Conservation (phyloP, 37 sponge, comb jelly and placozoan species). For the Oopsacas minuta region DNA sequence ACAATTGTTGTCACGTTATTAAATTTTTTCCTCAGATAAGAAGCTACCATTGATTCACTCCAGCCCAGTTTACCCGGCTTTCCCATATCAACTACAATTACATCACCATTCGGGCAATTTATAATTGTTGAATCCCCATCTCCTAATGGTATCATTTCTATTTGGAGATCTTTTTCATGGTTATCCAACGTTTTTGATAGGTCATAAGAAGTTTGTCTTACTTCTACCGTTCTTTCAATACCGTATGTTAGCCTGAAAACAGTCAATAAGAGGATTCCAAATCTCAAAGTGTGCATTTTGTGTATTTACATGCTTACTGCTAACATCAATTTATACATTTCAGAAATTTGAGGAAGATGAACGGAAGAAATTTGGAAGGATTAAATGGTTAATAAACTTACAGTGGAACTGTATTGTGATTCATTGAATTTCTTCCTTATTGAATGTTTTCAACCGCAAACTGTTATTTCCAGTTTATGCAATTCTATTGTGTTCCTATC, state of each 20-base stretch:
- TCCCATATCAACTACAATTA: slow-evolving; percentile 13
- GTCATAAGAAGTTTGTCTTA: not conserved
- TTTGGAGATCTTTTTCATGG: not conserved
- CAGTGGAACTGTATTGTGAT: not conserved
- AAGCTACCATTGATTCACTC: not conserved
- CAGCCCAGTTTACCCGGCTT: not conserved
- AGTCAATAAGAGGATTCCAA: not conserved
- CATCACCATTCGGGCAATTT: not conserved
- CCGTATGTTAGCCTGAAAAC: not conserved
- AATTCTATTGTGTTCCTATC: too few relatives aligned
- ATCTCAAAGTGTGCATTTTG: not conserved
- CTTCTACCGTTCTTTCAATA: not conserved
- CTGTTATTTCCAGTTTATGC: too few relatives aligned
- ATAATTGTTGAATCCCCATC: not conserved
- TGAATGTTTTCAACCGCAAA: not conserved
- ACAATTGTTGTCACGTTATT: not conserved
- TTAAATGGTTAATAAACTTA: not conserved
- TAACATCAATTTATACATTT: slow-evolving; percentile 9
- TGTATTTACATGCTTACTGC: not conserved
- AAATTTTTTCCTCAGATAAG: not conserved
- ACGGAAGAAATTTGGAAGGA: not conserved
- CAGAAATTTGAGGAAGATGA: not conserved
- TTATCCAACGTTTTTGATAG: not conserved
- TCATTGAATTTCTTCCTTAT: not conserved
- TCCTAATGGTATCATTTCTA: slow-evolving; percentile 3